Base-by-base conservation (phyloP, 2,113 vertebrate species). In the Eudyptes chrysolophus region DNA sequence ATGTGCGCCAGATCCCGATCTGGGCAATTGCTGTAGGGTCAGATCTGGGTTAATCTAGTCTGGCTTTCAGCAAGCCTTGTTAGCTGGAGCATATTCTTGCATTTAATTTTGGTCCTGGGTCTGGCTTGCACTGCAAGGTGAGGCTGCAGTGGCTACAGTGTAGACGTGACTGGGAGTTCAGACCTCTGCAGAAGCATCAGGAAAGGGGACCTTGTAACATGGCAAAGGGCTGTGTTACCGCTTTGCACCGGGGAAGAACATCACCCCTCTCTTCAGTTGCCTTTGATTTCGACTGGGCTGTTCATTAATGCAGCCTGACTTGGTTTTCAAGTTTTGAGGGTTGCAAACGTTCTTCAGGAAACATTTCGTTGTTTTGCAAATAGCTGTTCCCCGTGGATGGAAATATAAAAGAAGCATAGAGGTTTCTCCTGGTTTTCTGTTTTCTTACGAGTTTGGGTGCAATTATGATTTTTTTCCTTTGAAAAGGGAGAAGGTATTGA, bases 1-100 rank as follows among this genome's bases (percentile, higher is more conserved):
- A 54, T 30, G 19, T 36, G 32, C 0, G 0, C 16, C 17, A 36
- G 14, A 9, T 85, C 48, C 38, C 1, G 0, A 4, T 77, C 30
- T 52, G 25, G 29, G 3, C 13, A 40, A 5, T 22, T 72, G 48
- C 25, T 72, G 32, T 40, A 51, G n/a, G n/a, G 29, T 34, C 11
- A 2, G 38, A 13, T 72, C 26, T 93, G 61, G 5, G 18, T 24
- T 79, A 29, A 75, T 76, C 26, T 62, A 44, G 16, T 9, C 38
- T 58, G 30, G 10, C 18, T 92, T 94, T 79, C 42, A 64, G n/a
- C 4, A 42, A 71, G 10, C 15, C 6, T 76, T 71, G 21, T 55
- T 32, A 26, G 9, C 32, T 51, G 46, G 36, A 80, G 9, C 4
- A 16, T 16, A 10, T 16, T 49, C 18, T 92, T 68, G 8, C 2